Base-by-base conservation (phyloP, 1,140 invertebrate species). In the Drosophila ercepeae region DNA sequence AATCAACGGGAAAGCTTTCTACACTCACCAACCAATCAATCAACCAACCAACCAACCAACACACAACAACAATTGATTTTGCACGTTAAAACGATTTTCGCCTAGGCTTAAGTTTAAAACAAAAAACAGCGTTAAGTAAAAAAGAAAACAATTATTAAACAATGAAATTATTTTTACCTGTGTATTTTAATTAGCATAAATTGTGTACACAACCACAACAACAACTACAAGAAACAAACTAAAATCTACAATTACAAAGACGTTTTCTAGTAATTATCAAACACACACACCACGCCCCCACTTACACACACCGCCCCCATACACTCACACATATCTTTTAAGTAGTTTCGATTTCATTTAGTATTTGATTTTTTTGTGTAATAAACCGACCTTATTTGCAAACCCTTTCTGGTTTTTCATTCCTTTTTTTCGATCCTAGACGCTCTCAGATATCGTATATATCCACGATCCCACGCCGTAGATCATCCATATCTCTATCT, bases 151-250 rank as follows among this genome's bases (percentile, higher is more conserved):
- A 78, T 82, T 82, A 83, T 84, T 69, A 76, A 84, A 86, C 58
- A 84, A 86, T 84, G 81, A 84, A 84, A 86, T 84, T 84, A 86
- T 86, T 84, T 86, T 81, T 84, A 84, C 81, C 81, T 84, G 81
- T 81, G 82, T 84, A 84, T 86, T 84, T 84, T 84, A 84, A 86
- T 86, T 84, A 84, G 81, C 68, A 77, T 84, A 84, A 84, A 86
- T 84, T 84, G 64, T 79, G 54, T 70, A 83, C 75, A 84, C 75
- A 60, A 84, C 58, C n/a, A 41, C 36, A 41, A 41, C 7, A n/a
- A 21, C 7, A 11, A n/a, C 34, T 42, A 42, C 14, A 42, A 42
- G 16, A 42, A 42, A 36, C 34, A 36, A n/a, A 42, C 39, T 18
- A 75, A 79, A 78, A 78, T 32, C 69, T 84, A 83, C 78, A 61